Evolutionary conservation across 2,797 vertebrate genomes (phyloP), one percentile per base, ranked within the genome.

Genomic region (Selene dorsalis): DNA sequence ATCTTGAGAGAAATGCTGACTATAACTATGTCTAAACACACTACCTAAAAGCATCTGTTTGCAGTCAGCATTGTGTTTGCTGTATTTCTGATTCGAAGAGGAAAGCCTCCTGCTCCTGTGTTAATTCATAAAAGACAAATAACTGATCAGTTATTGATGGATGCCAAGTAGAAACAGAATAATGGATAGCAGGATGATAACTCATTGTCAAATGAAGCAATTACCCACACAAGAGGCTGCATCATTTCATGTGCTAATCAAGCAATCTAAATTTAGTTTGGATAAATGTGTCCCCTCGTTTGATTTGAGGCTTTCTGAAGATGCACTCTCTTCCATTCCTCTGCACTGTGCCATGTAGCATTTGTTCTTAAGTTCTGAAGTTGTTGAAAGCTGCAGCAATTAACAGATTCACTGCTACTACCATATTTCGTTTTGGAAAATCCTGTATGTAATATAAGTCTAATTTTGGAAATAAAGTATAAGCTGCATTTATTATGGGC

Each of bases 221-320:
- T 75, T 79, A 65, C 58, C 73, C 57, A 68, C 69, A 48, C 53
- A 30, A 76, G 53, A 84, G 72, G 75, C 47, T 53, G 20, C 52
- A 58, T 58, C 70, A 73, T 75, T 89, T 83, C 63, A 61, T 84
- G 75, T 84, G 85, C 72, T 81, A 89, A 84, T 84, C 4, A 83
- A 84, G 71, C 56, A 26, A 9, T 75, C 35, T 39, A 56, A 47
- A 61, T 75, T 62, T 69, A 10, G 26, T 7, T 3, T 26, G 62
- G 73, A 43, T 59, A 57, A 77, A 61, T 41, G 59, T 69, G 61
- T 62, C 43, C 17, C 17, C 16, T 35, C 35, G n/a, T 64, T 68
- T 75, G 62, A 73, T 66, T 73, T 35, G 32, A 64, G 38, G 45
- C 64, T 71, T 61, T 63, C 26, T 70, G 32, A 53, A 58, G 39